phyloP scores from a whole-genome alignment of 2,888 invertebrate genomes.

The Cataglyphis albicans region DNA sequence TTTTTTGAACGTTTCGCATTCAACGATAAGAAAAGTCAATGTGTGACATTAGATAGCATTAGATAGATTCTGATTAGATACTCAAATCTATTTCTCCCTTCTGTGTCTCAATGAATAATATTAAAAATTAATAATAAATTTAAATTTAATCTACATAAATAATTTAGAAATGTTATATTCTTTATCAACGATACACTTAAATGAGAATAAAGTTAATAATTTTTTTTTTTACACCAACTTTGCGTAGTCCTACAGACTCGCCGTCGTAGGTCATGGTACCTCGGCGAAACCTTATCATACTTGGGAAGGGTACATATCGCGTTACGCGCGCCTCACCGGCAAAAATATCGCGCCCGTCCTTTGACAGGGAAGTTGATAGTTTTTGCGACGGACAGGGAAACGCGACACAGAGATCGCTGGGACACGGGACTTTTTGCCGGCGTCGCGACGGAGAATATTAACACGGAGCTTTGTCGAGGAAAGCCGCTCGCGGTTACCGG shows the following conservation, averaged over 20 bases:
- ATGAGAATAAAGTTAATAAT: background rate
- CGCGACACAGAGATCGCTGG: constrained; percentile 17
- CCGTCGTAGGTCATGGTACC: background rate
- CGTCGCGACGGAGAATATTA: constrained; percentile 43
- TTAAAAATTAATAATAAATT: constrained; percentile 1
- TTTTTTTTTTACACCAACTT: background rate
- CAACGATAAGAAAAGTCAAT: background rate
- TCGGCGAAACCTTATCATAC: constrained; percentile 25
- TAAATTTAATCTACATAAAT: background rate
- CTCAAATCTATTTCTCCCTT: background rate
- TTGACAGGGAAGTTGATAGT: constrained; percentile 32
- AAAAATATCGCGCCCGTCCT: constrained; percentile 29
- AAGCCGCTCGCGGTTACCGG: constrained; percentile 50
- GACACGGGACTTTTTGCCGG: constrained; percentile 41
- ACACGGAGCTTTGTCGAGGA: constrained; percentile 52
- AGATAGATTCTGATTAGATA: background rate
- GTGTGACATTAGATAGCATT: background rate
- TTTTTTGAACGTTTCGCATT: background rate
- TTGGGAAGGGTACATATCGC: background rate
- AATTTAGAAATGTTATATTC: background rate
- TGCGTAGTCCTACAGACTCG: constrained; percentile 6
- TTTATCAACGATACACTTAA: background rate
- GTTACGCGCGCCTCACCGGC: background rate
- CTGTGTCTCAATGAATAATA: background rate
- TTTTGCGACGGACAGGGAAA: constrained; percentile 28